phyloP scores from a whole-genome alignment of 2,113 vertebrate genomes.

The Rissa tridactyla region DNA sequence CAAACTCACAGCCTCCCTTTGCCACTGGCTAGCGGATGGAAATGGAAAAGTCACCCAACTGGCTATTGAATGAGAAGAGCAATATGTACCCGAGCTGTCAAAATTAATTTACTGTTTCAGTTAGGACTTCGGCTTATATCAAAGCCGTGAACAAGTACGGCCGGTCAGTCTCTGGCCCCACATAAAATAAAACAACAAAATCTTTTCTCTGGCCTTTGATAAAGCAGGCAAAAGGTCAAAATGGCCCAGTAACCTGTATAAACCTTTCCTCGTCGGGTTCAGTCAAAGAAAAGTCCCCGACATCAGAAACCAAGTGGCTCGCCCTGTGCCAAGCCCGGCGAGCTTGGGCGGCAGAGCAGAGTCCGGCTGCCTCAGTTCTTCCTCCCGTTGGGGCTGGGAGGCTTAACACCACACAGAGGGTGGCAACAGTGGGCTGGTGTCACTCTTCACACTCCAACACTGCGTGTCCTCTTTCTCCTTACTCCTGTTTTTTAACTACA shows the following conservation, averaged over 20 bases:
- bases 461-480: neutral
- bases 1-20: neutral
- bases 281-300: neutral
- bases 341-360: neutral
- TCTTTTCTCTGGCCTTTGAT: neutral
- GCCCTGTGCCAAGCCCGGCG: neutral
- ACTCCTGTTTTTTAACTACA: neutral
- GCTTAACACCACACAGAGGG: accelerated
- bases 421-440: neutral
- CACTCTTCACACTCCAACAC: neutral
- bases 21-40: neutral
- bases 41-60: neutral
- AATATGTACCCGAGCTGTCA: neutral
- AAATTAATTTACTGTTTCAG: neutral
- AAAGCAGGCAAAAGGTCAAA: neutral
- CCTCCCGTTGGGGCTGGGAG: neutral
- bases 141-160: neutral
- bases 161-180: neutral
- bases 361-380: neutral
- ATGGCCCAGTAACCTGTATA: neutral
- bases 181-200: neutral
- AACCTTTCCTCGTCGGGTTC: neutral
- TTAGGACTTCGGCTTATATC: neutral
- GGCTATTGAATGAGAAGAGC: neutral
- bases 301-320: neutral